Evolutionary conservation across 2,888 invertebrate genomes (phyloP).

Genomic region (Apamea monoglypha): DNA sequence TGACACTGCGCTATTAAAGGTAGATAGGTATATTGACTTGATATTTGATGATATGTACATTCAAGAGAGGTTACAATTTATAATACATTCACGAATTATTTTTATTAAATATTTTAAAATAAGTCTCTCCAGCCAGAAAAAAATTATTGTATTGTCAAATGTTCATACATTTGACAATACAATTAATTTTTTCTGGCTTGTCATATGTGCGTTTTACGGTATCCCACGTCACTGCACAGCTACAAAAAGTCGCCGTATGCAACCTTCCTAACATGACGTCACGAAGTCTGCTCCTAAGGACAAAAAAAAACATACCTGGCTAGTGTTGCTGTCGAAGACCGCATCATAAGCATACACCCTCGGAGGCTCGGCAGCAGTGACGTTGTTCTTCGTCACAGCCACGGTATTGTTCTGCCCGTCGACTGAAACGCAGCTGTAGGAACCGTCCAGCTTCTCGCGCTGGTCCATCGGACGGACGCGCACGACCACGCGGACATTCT

Average conservation of each 20-base stretch:
- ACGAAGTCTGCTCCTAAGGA: neutral
- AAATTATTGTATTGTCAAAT: no score
- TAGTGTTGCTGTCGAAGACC: constrained; percentile 96
- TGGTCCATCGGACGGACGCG: constrained; percentile 98
- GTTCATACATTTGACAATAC: no score
- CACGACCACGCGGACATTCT: constrained; percentile 99
- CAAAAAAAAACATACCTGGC: constrained; percentile 91
- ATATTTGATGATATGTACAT: neutral
- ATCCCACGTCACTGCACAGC: neutral
- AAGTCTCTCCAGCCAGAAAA: no score
- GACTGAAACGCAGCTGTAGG: constrained; percentile 94
- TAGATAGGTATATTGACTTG: neutral
- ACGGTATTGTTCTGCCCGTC: constrained; percentile 94
- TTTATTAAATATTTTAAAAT: no score
- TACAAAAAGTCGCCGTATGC: neutral
- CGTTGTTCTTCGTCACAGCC: constrained; percentile 94
- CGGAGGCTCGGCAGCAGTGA: constrained; percentile 93
- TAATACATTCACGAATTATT: no score
- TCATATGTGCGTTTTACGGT: no score
- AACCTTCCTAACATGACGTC: neutral
- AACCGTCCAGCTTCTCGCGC: constrained; percentile 94
- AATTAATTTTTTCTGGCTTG: no score
- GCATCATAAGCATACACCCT: constrained; percentile 98
- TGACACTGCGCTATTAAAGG: neutral
- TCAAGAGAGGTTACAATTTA: neutral